A percentile compares a stretch with the other conserved stretches of the same genome.
Evolutionary conservation across 2,797 vertebrate genomes (phyloP).

Genomic region (Heterohyrax brucei): DNA sequence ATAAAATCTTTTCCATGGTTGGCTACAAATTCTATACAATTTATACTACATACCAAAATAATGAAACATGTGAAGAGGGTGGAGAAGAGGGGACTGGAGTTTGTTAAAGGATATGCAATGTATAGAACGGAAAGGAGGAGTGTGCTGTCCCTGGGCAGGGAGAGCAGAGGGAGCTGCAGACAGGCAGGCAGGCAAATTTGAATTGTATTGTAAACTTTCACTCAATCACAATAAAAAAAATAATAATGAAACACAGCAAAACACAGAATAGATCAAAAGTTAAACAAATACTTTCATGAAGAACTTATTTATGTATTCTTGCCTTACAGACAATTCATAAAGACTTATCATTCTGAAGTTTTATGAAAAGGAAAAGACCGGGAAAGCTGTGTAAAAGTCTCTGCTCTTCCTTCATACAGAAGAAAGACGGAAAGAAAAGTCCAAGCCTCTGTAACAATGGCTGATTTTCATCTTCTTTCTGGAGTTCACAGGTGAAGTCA

Average conservation of each 20-base stretch:
- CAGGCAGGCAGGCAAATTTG: too few species aligned
- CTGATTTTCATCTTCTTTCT: constrained; percentile 65
- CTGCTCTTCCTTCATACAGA: not conserved
- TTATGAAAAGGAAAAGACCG: not conserved
- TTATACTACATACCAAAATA: not conserved
- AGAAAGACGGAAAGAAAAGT: not conserved
- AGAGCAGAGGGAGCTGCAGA: too few species aligned
- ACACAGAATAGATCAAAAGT: constrained; percentile 45
- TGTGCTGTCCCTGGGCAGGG: too few species aligned
- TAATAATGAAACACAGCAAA: constrained; percentile 44
- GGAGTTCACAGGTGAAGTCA: constrained; percentile 54
- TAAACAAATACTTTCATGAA: not conserved
- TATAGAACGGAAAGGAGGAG: too few species aligned
- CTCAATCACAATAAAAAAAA: not conserved
- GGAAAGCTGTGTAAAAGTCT: constrained; percentile 40
- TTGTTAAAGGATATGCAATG: too few species aligned
- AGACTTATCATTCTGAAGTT: not conserved
- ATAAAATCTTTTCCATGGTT: not conserved
- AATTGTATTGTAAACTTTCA: too few species aligned
- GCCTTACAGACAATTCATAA: not conserved
- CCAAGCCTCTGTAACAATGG: not conserved
- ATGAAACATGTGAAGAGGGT: not conserved
- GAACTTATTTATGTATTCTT: not conserved
- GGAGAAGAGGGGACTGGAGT: too few species aligned
- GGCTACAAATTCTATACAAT: constrained; percentile 36